Conservation (phyloP, 2,113 vertebrate genomes). For the Agelaius tricolor region DNA sequence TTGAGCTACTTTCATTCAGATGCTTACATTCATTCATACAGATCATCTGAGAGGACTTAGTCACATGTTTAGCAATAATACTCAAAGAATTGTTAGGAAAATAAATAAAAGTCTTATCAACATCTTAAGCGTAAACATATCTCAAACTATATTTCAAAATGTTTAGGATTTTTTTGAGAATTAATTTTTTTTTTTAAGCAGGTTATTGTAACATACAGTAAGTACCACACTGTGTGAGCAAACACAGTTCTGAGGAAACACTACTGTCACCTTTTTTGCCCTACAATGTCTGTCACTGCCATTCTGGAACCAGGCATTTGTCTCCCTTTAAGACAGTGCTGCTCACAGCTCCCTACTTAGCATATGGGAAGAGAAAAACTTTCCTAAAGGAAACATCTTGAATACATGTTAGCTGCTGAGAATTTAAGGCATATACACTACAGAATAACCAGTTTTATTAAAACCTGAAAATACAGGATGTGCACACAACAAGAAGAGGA, state of each 20-base stretch:
- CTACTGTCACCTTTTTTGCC: background rate
- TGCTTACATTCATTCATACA: background rate
- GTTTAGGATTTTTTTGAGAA: fast-evolving
- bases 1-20: background rate
- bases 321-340: background rate
- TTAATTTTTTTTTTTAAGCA: background rate
- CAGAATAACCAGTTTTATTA: background rate
- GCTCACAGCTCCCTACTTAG: background rate
- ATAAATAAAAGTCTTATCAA: background rate
- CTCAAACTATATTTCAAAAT: fast-evolving
- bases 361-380: background rate
- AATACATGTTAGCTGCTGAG: background rate
- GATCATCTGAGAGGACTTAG: background rate
- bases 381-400: conserved; percentile 1
- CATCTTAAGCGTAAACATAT: background rate
- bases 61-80: background rate
- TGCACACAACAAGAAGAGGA: background rate
- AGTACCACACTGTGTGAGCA: background rate
- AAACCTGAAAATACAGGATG: background rate
- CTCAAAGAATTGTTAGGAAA: background rate
- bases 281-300: background rate
- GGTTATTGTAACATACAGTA: background rate
- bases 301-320: background rate
- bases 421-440: background rate
- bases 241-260: background rate